Base-by-base conservation (phyloP, 2,888 invertebrate genomes). In the Drosophila fulvimacula region DNA sequence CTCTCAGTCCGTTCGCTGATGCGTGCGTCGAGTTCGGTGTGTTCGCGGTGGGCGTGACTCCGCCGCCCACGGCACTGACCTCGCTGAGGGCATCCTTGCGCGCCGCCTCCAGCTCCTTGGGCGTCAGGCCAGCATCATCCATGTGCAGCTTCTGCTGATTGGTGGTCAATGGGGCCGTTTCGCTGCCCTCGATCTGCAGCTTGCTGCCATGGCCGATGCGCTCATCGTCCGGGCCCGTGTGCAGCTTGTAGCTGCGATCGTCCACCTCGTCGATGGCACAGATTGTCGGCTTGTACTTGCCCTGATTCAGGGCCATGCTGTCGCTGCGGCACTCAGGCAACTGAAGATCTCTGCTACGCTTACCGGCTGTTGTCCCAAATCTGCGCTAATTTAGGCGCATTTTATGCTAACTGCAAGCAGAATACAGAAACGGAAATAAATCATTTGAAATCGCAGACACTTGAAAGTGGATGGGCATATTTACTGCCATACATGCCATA, bases 131-230 rank as follows among this genome's bases (percentile, higher is more conserved):
- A 24, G 81, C 87, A 53, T 88, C 78, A 55, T 92, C 92, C 52
- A 91, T 88, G 39, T 90, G 90, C 19, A 89, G 65, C 76, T 91
- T 92, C 59, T 91, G 85, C 72, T 91, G 91, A 67, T 91, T 91
- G 60, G 85, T 90, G 21, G 92, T 92, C 60, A 92, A 69, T 5
- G 92, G 92, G 11, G 91, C 88, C 41, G 91, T 92, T 70, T 92
- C 92, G 38, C 92, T 92, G 44, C 91, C 91, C 76, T 92, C 91
- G 49, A 91, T 86, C 80, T 91, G 91, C 63, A 89, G 91, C 48
- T 82, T 80, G 32, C 62, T 70, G 32, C 69, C 77, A 21, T 69
- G 73, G 6, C 69, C 73, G 13, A 55, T 46, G 15, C 69, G 65
- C 34, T 73, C 76, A 19, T 89, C 84, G 24, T 89, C 85, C 57